These are phyloP conservation scores for Tetragnatha versicolor DNA, from an alignment of 1,140 invertebrate genomes.

Conservation along the genomic window DNA sequence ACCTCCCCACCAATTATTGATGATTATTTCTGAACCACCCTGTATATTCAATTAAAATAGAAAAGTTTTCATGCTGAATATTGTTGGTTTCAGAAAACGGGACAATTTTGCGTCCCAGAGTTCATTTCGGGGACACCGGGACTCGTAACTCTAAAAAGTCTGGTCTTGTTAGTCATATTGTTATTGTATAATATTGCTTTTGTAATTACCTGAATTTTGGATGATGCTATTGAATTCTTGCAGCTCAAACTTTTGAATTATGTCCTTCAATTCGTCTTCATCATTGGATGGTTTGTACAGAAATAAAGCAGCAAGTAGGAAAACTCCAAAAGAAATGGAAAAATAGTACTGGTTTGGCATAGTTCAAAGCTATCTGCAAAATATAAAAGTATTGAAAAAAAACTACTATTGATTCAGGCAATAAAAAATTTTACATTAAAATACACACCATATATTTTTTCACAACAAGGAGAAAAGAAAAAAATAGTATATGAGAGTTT, in stretches of 20 bases:
- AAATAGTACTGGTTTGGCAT: conserved; percentile 1
- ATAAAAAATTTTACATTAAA: no score
- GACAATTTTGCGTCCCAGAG: not conserved
- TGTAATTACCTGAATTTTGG: not conserved
- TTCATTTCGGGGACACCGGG: not conserved
- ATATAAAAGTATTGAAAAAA: no score
- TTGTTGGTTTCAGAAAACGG: conserved; percentile 1
- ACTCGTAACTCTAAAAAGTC: not conserved
- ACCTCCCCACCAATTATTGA: no score
- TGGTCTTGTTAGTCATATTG: not conserved
- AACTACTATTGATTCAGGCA: no score
- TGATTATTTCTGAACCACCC: no score
- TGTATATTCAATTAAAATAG: no score
- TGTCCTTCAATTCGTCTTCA: conserved; percentile 12
- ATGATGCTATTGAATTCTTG: not conserved
- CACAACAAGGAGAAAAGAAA: no score
- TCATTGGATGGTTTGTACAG: not conserved
- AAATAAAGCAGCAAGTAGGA: not conserved
- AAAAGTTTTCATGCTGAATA: no score
- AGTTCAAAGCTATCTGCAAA: no score
- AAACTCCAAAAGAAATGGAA: conserved; percentile 16
- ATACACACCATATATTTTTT: no score
- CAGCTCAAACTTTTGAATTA: not conserved
- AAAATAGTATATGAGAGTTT: no score
- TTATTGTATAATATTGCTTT: not conserved